A percentile compares a stretch with the other conserved stretches of the same genome.
phyloP scores from a whole-genome alignment of 2,797 vertebrate genomes.

The Picus viridis region DNA sequence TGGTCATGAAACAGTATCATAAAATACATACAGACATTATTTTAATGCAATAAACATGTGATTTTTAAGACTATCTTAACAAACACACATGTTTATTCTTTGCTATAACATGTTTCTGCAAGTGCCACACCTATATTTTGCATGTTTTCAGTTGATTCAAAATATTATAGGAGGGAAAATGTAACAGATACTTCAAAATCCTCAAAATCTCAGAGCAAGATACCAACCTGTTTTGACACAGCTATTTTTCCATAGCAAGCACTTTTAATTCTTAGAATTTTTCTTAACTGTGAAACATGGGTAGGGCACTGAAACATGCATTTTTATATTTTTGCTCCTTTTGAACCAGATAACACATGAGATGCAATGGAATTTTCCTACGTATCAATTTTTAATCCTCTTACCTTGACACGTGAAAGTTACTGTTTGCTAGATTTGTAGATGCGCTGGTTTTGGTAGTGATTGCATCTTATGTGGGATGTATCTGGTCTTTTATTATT shows the following conservation, averaged over 20 bases:
- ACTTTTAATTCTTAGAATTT: slow-evolving; percentile 51
- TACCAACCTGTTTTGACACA: slow-evolving; percentile 44
- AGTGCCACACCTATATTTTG: slow-evolving; percentile 99
- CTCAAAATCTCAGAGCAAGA: slow-evolving; percentile 45
- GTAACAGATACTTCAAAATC: slow-evolving; percentile 9
- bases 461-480: slow-evolving; percentile 99
- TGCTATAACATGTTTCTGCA: slow-evolving; percentile 99
- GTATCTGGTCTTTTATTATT: slow-evolving; percentile 99
- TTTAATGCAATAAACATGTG: slow-evolving; percentile 99
- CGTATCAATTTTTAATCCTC: slow-evolving; percentile 70
- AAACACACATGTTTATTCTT: slow-evolving; percentile 99
- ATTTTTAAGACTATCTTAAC: slow-evolving; percentile 95
- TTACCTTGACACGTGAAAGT: slow-evolving; percentile 78
- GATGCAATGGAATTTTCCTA: slow-evolving; percentile 93
- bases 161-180: slow-evolving; percentile 21
- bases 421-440: slow-evolving; percentile 79
- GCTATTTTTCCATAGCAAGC: slow-evolving; percentile 20
- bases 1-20: slow-evolving; percentile 99
- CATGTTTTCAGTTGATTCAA: slow-evolving; percentile 82
- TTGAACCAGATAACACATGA: slow-evolving; percentile 99
- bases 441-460: slow-evolving; percentile 75
- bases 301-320: slow-evolving; percentile 99
- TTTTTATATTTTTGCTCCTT: slow-evolving; percentile 99
- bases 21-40: slow-evolving; percentile 99
- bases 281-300: slow-evolving; percentile 90